Evolutionary conservation across 2,888 invertebrate genomes (phyloP), one percentile per base, ranked within the genome.

Genomic region (Diarsia rubi): DNA sequence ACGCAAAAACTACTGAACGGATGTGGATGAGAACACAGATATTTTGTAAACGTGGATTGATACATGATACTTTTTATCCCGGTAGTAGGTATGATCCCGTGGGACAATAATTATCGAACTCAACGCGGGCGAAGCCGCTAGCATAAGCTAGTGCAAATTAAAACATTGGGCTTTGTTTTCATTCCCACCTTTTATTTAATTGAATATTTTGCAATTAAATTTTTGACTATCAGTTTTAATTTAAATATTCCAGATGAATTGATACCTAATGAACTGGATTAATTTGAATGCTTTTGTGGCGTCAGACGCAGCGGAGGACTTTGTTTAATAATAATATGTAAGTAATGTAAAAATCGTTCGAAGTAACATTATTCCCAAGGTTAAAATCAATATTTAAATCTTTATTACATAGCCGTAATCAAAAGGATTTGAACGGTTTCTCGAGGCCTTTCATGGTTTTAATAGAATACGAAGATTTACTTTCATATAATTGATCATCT

Each of bases 371-470:
- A 47, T 47, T 27, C 21, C 12, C 47, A 8, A 47, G 80, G 2
- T 31, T 27, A 45, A 42, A 14, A 31, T 24, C 19, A 54, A 44
- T 44, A 73, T 57, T 9, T 21, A 45, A 47, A 54, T 27, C 6
- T 49, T 19, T 16, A 57, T 42, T 6, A 73, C 8, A n/a, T 44
- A 16, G 57, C 31, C 21, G 49, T 44, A 54, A 47, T 80, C 45
- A 81, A 77, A 49, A 9, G 24, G 16, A 37, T 11, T 81, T 60
- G 19, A 27, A 47, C 1, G 31, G n/a, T 57, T 67, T 82, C 52
- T 42, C 0, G n/a, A 65, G 24, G 24, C 79, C 19, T 49, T 49
- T 54, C 42, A 69, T 37, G 37, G 44, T 9, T 59, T 31, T 19
- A 49, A 67, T n/a, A 60, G 37, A 65, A 65, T 44, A 57, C 0